Evolutionary conservation across 2,888 invertebrate species (phyloP).

Genomic region (Tortricodes alternella): DNA sequence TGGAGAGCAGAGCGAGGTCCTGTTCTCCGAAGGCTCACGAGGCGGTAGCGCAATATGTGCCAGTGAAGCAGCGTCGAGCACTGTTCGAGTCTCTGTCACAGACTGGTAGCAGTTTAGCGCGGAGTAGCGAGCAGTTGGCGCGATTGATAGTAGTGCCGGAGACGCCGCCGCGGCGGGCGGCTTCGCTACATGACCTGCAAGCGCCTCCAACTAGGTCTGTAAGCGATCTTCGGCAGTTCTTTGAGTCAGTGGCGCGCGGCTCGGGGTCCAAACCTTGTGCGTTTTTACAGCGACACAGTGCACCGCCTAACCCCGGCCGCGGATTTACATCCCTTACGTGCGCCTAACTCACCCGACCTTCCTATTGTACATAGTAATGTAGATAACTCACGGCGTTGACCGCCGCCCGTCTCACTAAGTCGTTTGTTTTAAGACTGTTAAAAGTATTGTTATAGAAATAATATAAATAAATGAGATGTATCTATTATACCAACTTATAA

Average conservation of each 20-base stretch:
- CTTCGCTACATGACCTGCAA: conserved; percentile 85
- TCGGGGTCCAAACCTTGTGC: conserved; percentile 52
- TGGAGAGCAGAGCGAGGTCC: conserved; percentile 71
- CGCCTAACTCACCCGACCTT: conserved; percentile 48
- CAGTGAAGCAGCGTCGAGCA: conserved; percentile 87
- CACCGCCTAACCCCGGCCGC: conserved; percentile 61
- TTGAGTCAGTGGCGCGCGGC: conserved; percentile 83
- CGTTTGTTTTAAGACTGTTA: conserved; percentile 82
- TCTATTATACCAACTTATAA: conserved; percentile 46
- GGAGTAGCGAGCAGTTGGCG: conserved; percentile 84
- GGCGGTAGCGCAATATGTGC: conserved; percentile 84
- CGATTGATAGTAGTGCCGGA: conserved; percentile 62
- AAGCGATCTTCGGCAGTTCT: conserved; percentile 87
- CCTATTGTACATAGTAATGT: conserved; percentile 65
- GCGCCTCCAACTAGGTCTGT: conserved; percentile 82
- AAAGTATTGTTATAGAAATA: conserved; percentile 80
- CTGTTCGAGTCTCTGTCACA: conserved; percentile 87
- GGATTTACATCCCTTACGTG: conserved; percentile 70
- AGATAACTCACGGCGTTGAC: conserved; percentile 69
- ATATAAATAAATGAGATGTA: conserved; percentile 74
- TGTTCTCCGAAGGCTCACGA: conserved; percentile 76
- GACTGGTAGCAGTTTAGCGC: conserved; percentile 83
- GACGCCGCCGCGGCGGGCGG: conserved; percentile 82
- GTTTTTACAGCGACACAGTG: conserved; percentile 62
- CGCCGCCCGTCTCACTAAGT: conserved; percentile 72